A percentile compares a stretch with the other conserved stretches of the same genome.
These are phyloP conservation scores for Sternarchorhynchus goeldii DNA, from an alignment of 2,797 vertebrate species.

Conservation along the genomic window DNA sequence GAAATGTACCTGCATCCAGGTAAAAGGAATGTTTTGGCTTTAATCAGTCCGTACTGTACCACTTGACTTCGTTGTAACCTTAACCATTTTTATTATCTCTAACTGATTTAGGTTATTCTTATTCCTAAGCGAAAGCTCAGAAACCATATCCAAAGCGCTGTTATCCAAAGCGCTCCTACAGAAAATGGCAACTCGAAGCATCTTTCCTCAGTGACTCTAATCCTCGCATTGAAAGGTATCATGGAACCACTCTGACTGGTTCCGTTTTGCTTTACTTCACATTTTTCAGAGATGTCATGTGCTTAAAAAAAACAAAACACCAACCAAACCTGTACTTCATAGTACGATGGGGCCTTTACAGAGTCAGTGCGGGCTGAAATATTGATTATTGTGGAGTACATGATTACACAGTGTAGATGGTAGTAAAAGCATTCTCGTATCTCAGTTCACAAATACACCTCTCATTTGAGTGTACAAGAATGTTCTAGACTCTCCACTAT, in stretches of 20 bases:
- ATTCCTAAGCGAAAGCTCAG: too few species aligned
- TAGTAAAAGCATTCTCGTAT: neutral
- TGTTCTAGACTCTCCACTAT: constrained; percentile 1
- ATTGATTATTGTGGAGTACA: constrained; percentile 18
- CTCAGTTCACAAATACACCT: neutral
- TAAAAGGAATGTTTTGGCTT: neutral
- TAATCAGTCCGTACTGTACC: too few species aligned
- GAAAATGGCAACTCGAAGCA: too few species aligned
- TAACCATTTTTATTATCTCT: too few species aligned
- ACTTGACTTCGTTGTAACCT: too few species aligned
- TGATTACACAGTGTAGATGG: constrained; percentile 16
- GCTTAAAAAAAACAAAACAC: constrained; percentile 19
- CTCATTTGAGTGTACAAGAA: neutral
- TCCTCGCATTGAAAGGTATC: neutral
- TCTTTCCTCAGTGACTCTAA: constrained; percentile 2
- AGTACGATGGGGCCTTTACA: constrained; percentile 21
- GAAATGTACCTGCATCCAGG: neutral
- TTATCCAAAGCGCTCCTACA: too few species aligned
- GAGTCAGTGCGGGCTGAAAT: neutral
- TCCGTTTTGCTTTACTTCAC: constrained; percentile 39
- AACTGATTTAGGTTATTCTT: too few species aligned
- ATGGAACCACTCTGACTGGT: constrained; percentile 7
- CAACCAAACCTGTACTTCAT: constrained; percentile 24
- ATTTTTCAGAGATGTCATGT: constrained; percentile 20
- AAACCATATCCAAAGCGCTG: too few species aligned